Percentiles rank a stretch among this genome's conserved stretches.
Evolutionary conservation across 2,113 vertebrate genomes (phyloP).

Genomic region (Solea senegalensis): DNA sequence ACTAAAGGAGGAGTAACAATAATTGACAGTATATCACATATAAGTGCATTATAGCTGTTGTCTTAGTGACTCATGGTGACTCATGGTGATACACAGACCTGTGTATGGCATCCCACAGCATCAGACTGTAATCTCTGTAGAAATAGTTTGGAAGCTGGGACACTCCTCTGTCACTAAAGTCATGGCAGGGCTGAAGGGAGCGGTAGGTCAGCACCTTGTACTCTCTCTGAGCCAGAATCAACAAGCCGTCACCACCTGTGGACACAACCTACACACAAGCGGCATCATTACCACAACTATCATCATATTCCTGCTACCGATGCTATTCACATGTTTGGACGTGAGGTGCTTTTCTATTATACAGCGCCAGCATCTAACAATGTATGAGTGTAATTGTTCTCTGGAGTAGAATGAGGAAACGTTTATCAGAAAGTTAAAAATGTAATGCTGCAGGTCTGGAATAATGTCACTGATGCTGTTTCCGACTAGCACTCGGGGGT

Average conservation of each 20-base stretch:
- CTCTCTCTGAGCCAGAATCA: conserved; percentile 74
- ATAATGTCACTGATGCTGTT: too few species aligned
- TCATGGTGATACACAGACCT: conserved; percentile 49
- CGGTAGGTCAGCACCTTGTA: conserved; percentile 75
- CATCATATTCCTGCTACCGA: too few species aligned
- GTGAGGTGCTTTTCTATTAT: too few species aligned
- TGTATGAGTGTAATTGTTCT: too few species aligned
- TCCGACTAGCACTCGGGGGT: too few species aligned
- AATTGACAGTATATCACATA: background rate
- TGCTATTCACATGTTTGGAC: too few species aligned
- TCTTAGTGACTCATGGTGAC: too few species aligned
- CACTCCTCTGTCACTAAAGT: conserved; percentile 71
- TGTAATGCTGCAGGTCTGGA: too few species aligned
- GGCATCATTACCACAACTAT: too few species aligned
- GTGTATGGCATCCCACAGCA: conserved; percentile 76
- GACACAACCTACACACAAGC: conserved; percentile 70
- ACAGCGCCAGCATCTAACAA: too few species aligned
- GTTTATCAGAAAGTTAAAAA: too few species aligned
- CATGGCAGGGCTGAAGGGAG: conserved; percentile 72
- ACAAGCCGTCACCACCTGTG: conserved; percentile 68
- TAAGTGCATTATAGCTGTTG: background rate
- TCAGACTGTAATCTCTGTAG: conserved; percentile 75
- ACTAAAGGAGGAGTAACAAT: conserved; percentile 28
- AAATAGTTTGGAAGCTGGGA: conserved; percentile 62
- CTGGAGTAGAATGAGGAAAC: too few species aligned